These are phyloP conservation scores for Acrocephalus kingi DNA, from an alignment of 2,113 vertebrate genomes.

Conservation along the genomic window DNA sequence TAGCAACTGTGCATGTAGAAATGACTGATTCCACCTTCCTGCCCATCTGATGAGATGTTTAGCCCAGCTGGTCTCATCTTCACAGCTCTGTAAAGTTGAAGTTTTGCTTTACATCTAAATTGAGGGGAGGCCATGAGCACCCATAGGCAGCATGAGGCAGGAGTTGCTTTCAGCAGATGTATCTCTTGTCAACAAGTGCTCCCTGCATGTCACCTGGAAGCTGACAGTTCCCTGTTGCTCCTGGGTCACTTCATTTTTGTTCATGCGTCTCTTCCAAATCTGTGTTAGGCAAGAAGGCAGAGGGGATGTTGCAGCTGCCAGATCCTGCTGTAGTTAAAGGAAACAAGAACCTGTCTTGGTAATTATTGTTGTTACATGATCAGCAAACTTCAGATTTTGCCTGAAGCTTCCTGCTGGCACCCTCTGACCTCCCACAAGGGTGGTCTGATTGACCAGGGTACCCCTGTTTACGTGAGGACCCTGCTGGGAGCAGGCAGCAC, in stretches of 20 bases:
- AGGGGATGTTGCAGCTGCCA: not conserved
- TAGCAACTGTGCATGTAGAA: not conserved
- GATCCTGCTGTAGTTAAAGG: not conserved
- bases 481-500: not conserved
- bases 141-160: not conserved
- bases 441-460: not conserved
- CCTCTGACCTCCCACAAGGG: not conserved
- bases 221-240: not conserved
- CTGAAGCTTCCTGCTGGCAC: not conserved
- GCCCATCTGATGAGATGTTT: not conserved
- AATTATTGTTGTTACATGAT: not conserved
- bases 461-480: accelerated
- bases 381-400: not conserved
- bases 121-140: not conserved
- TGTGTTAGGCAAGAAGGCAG: not conserved
- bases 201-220: not conserved
- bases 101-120: not conserved
- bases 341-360: not conserved
- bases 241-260: accelerated
- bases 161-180: not conserved
- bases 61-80: not conserved
- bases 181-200: not conserved
- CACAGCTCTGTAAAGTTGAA: not conserved
- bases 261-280: not conserved
- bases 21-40: not conserved